A percentile compares a stretch with the other conserved stretches of the same genome.
Conservation (phyloP, 2,888 invertebrate species). For the Lobophora halterata region DNA sequence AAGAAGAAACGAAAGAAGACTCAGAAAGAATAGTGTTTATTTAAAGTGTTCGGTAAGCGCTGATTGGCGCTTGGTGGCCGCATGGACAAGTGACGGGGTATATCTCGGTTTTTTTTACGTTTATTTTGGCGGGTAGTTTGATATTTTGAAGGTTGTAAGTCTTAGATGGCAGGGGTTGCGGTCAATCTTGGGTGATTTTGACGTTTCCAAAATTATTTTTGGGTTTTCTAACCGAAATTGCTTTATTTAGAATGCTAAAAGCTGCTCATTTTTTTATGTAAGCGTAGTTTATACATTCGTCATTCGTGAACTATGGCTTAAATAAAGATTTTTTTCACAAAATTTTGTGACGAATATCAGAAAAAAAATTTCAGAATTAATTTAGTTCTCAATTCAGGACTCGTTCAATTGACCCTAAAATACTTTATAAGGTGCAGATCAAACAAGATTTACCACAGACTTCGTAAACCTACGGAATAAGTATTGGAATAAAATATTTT, state of each 20-base stretch:
- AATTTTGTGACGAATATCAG: not conserved
- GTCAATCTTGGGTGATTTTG: no score
- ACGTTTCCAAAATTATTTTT: no score
- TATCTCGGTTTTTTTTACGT: conserved; percentile 15
- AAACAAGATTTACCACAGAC: conserved; percentile 1
- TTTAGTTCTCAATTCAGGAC: no score
- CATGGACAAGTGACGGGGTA: conserved; percentile 26
- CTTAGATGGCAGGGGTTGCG: conserved; percentile 14
- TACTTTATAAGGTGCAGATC: not conserved
- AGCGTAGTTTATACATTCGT: no score
- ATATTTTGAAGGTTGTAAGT: conserved; percentile 25
- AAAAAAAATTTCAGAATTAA: no score
- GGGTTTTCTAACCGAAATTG: no score
- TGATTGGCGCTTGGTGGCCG: conserved; percentile 29
- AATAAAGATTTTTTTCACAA: no score
- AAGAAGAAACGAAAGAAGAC: conserved; percentile 56
- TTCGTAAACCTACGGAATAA: conserved; percentile 12
- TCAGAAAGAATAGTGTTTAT: conserved; percentile 74
- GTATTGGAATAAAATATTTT: conserved; percentile 15
- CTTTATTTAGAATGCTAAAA: no score
- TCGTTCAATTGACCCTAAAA: no score
- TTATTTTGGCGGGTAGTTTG: conserved; percentile 34
- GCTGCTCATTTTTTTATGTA: no score
- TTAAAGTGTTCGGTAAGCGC: conserved; percentile 60
- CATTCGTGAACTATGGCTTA: no score